Conservation (phyloP, 2,888 invertebrate species). For the Listrodromus nycthemerus region DNA sequence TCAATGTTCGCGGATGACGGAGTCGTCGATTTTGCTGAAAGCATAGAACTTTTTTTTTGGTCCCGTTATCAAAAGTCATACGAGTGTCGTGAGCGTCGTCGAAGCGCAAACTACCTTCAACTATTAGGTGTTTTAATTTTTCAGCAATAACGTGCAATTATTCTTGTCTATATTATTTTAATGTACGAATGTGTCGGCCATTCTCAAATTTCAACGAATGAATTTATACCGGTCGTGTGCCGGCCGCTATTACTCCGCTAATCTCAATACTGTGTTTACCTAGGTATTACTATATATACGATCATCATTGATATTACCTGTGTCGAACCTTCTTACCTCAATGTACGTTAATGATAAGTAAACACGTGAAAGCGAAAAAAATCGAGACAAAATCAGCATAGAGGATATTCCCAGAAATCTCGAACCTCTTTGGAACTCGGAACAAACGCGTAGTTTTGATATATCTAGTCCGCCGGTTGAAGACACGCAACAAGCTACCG, state of each 20-base stretch:
- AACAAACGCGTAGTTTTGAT: slow-evolving; percentile 38
- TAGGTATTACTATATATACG: slow-evolving; percentile 9
- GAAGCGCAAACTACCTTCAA: slow-evolving; percentile 45
- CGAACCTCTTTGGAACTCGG: slow-evolving; percentile 3
- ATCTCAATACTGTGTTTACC: slow-evolving; percentile 20
- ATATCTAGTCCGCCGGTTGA: slow-evolving; percentile 52
- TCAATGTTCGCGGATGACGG: neutral
- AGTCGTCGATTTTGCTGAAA: neutral
- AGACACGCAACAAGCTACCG: slow-evolving; percentile 22
- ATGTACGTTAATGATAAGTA: slow-evolving; percentile 23
- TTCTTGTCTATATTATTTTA: slow-evolving; percentile 29
- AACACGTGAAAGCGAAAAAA: neutral
- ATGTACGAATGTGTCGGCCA: slow-evolving; percentile 44
- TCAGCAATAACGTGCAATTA: neutral
- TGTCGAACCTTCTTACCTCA: slow-evolving; percentile 63
- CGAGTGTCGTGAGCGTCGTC: slow-evolving; percentile 9
- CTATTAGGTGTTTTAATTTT: neutral
- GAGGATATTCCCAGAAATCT: slow-evolving; percentile 19
- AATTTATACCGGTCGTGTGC: slow-evolving; percentile 80
- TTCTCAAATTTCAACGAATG: slow-evolving; percentile 68
- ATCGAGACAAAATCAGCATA: neutral
- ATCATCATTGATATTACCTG: slow-evolving; percentile 24
- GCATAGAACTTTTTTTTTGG: neutral
- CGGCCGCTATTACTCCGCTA: slow-evolving; percentile 66
- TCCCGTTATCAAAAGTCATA: neutral